phyloP scores from a whole-genome alignment of 1,140 invertebrate species.

The Trichonephila inaurata region DNA sequence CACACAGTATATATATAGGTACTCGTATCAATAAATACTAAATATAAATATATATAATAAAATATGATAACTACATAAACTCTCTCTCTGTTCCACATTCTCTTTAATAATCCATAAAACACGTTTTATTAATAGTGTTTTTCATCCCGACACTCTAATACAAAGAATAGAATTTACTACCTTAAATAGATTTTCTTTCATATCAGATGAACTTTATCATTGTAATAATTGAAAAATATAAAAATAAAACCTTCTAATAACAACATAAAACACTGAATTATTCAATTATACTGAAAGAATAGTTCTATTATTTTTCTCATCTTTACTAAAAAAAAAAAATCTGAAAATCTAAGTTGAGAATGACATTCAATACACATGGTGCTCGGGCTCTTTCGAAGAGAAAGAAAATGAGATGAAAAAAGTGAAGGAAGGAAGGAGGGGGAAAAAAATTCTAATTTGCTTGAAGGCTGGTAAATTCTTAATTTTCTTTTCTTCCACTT shows the following conservation, averaged over 20 bases:
- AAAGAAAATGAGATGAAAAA: not conserved
- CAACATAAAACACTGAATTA: not conserved
- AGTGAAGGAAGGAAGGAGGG: not conserved
- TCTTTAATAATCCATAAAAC: too few species aligned
- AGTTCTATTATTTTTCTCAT: not conserved
- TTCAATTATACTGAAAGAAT: not conserved
- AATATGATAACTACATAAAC: too few species aligned
- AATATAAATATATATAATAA: too few species aligned
- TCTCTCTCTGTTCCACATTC: too few species aligned
- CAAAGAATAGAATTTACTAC: too few species aligned
- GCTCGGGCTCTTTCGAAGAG: not conserved
- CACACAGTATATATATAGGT: too few species aligned
- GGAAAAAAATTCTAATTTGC: not conserved
- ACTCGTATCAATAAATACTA: too few species aligned
- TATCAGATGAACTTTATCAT: not conserved
- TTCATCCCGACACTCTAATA: too few species aligned
- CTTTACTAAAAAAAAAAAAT: not conserved
- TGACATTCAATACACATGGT: not conserved
- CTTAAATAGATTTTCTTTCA: too few species aligned
- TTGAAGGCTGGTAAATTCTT: not conserved
- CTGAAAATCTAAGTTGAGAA: not conserved
- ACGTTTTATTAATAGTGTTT: too few species aligned
- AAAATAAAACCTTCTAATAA: not conserved
- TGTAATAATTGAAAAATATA: not conserved
- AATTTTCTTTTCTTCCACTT: not conserved